phyloP scores from a whole-genome alignment of 2,888 invertebrate species.

The Entomobrya proxima region DNA sequence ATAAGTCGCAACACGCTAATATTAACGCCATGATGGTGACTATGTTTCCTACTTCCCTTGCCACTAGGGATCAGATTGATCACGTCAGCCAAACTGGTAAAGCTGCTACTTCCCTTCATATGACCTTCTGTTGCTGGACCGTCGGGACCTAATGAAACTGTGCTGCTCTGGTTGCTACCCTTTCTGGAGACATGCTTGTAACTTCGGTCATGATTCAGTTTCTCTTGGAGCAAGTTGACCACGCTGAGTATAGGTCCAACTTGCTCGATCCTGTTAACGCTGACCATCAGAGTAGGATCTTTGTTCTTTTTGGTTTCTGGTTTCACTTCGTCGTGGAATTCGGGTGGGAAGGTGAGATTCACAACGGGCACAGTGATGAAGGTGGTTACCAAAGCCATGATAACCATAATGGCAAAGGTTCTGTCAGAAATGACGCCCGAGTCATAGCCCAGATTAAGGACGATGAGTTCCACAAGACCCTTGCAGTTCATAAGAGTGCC shows the following conservation, averaged over 20 bases:
- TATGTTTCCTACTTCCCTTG: no score
- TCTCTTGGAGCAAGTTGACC: conserved; percentile 60
- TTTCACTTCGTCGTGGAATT: conserved; percentile 36
- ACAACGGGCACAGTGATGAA: conserved; percentile 70
- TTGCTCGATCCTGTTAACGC: conserved; percentile 68
- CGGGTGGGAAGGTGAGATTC: conserved; percentile 55
- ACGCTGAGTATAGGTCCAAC: conserved; percentile 63
- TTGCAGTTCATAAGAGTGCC: conserved; percentile 72
- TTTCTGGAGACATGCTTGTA: background rate
- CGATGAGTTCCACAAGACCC: conserved; percentile 71
- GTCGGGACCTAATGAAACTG: no score
- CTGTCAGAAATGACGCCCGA: conserved; percentile 56
- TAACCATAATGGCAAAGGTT: conserved; percentile 72
- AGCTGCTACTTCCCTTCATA: no score
- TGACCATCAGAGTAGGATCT: conserved; percentile 54
- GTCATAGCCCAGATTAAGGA: conserved; percentile 69
- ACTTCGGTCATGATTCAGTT: conserved; percentile 25
- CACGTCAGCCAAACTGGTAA: no score
- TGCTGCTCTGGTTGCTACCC: no score
- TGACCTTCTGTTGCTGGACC: no score
- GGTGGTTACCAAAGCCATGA: conserved; percentile 71
- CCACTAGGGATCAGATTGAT: no score
- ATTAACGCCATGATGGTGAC: no score
- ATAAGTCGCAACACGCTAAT: conserved; percentile 63
- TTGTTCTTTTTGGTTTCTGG: background rate